A percentile compares a stretch with the other conserved stretches of the same genome.
Evolutionary conservation across 2,113 vertebrate genomes (phyloP).

Genomic region (Odobenus rosmarus): DNA sequence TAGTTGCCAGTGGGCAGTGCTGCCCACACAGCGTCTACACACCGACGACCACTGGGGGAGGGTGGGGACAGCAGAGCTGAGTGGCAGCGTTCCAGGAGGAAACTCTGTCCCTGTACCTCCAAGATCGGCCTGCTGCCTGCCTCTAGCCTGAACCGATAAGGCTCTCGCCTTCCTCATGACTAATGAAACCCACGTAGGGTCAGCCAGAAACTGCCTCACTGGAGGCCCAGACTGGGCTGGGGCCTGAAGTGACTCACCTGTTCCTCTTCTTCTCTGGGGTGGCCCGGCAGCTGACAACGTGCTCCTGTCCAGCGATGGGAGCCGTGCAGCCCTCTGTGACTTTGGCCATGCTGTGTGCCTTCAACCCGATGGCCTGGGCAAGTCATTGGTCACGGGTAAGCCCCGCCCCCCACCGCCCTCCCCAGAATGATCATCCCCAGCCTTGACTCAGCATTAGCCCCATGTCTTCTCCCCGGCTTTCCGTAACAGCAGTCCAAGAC

Average conservation of each 20-base stretch:
- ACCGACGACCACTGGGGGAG: not conserved
- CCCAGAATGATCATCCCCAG: rapidly evolving
- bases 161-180: not conserved
- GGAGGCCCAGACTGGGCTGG: not conserved
- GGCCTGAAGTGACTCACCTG: constrained; percentile 21
- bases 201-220: constrained; percentile 45
- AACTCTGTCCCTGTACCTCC: not conserved
- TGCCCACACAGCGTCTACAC: not conserved
- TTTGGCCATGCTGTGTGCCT: constrained; percentile 95
- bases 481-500: not conserved
- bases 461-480: not conserved
- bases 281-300: constrained; percentile 94
- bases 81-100: not conserved
- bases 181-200: not conserved
- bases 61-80: not conserved
- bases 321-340: constrained; percentile 93
- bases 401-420: not conserved
- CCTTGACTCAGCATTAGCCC: not conserved
- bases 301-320: constrained; percentile 92
- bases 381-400: constrained; percentile 87
- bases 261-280: constrained; percentile 35
- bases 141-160: not conserved
- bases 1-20: not conserved
- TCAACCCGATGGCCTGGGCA: constrained; percentile 87
- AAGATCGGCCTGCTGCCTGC: constrained; percentile 9